Percentiles rank a stretch among this genome's conserved stretches.
Conservation (phyloP, 1,140 invertebrate species). For the Heterodera schachtii region DNA sequence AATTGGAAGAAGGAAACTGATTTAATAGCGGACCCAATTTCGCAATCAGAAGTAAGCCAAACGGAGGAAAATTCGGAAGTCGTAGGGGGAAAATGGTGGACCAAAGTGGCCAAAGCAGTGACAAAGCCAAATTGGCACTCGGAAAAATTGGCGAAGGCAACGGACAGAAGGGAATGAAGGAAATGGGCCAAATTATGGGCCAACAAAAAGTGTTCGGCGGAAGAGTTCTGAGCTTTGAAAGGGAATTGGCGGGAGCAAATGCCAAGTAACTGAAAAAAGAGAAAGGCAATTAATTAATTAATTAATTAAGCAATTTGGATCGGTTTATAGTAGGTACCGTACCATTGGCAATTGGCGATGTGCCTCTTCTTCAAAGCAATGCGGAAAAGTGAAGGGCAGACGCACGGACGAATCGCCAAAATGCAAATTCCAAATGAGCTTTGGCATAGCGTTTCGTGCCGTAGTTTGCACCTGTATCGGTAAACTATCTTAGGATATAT, state of each 20-base stretch:
- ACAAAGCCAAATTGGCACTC: slow-evolving; percentile 9
- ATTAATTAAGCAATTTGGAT: too few relatives aligned
- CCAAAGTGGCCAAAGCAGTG: neutral
- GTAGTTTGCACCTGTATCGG: slow-evolving; percentile 23
- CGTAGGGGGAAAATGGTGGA: slow-evolving; percentile 7
- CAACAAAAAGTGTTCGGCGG: slow-evolving; percentile 1
- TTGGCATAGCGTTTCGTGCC: slow-evolving; percentile 23
- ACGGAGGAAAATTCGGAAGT: neutral
- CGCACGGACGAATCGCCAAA: slow-evolving; percentile 7
- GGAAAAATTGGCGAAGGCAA: slow-evolving; percentile 23
- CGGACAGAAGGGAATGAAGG: slow-evolving; percentile 2
- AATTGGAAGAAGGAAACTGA: neutral
- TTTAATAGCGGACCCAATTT: neutral
- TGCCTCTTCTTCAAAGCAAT: slow-evolving; percentile 21
- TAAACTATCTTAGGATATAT: neutral
- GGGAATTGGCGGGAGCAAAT: slow-evolving; percentile 20
- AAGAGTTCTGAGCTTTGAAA: slow-evolving; percentile 16
- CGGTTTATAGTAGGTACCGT: neutral
- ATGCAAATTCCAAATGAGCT: slow-evolving; percentile 31
- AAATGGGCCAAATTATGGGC: neutral
- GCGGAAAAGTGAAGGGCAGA: slow-evolving; percentile 17
- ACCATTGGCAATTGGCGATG: slow-evolving; percentile 31
- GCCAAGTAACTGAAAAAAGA: slow-evolving; percentile 34
- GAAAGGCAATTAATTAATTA: too few relatives aligned
- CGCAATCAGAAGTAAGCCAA: neutral